These are phyloP conservation scores for Caenorhabditis inopinata DNA, from an alignment of 1,140 invertebrate species.

Conservation along the genomic window DNA sequence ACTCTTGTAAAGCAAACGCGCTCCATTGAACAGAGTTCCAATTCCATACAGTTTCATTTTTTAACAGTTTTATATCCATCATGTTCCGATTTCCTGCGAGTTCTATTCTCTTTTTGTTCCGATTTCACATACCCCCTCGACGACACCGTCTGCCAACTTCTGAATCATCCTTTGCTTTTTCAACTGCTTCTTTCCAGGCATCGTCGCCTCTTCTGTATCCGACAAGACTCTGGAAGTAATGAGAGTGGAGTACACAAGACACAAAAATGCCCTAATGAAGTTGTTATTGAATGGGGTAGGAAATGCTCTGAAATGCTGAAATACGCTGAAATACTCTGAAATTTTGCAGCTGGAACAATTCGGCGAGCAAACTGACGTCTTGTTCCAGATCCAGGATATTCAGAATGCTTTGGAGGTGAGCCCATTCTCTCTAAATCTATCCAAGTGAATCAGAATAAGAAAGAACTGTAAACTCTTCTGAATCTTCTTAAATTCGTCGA, in stretches of 20 bases:
- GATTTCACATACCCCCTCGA: too few species aligned
- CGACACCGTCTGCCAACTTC: too few species aligned
- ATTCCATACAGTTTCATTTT: too few species aligned
- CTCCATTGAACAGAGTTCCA: too few species aligned
- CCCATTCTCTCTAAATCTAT: too few species aligned
- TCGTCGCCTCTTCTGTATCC: neutral
- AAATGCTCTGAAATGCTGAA: neutral
- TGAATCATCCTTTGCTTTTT: too few species aligned
- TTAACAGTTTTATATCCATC: too few species aligned
- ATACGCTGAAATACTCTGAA: neutral
- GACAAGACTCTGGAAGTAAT: conserved; percentile 10
- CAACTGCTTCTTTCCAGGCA: neutral
- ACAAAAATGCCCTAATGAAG: conserved; percentile 13
- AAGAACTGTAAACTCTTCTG: too few species aligned
- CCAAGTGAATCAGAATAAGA: too few species aligned
- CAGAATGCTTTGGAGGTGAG: conserved; percentile 9
- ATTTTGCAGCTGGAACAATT: neutral
- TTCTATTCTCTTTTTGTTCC: neutral
- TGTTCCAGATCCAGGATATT: conserved; percentile 4
- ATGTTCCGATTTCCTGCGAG: too few species aligned
- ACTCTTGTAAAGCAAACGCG: too few species aligned
- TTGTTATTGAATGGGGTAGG: conserved; percentile 11
- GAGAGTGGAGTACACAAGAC: conserved; percentile 11
- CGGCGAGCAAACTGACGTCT: neutral
- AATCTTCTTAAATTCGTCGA: too few species aligned